Percentiles rank a stretch among this genome's conserved stretches.
These are phyloP conservation scores for Apteryx mantelli DNA, from an alignment of 2,113 vertebrate species.

Conservation along the genomic window DNA sequence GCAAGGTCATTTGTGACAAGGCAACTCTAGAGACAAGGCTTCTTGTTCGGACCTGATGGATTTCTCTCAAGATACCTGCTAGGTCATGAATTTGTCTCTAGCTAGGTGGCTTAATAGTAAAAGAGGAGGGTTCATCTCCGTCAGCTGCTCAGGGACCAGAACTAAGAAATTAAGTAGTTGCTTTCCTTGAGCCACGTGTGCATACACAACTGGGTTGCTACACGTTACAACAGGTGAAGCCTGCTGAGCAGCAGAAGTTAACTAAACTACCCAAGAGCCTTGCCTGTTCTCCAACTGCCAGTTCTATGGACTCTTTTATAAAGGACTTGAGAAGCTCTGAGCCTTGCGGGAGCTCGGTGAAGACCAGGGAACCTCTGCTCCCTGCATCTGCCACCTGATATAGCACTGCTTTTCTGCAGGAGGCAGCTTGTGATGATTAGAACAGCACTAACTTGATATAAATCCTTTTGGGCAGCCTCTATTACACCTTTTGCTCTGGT, in stretches of 20 bases:
- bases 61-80: background rate
- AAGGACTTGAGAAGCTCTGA: background rate
- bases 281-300: background rate
- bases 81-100: fast-evolving
- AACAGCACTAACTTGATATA: background rate
- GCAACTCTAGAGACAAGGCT: background rate
- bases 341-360: background rate
- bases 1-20: background rate
- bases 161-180: background rate
- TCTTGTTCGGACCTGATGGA: background rate
- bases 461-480: fast-evolving
- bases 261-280: background rate
- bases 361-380: background rate
- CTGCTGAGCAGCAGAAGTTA: background rate
- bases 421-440: background rate
- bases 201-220: background rate
- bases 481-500: background rate
- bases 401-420: background rate
- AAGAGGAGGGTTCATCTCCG: background rate
- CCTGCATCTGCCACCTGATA: background rate
- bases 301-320: fast-evolving
- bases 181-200: background rate
- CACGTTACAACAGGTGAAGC: fast-evolving
- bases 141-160: fast-evolving
- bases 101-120: background rate